Evolutionary conservation across 2,797 vertebrate genomes (phyloP).

Genomic region (Poeciliopsis presidionis): DNA sequence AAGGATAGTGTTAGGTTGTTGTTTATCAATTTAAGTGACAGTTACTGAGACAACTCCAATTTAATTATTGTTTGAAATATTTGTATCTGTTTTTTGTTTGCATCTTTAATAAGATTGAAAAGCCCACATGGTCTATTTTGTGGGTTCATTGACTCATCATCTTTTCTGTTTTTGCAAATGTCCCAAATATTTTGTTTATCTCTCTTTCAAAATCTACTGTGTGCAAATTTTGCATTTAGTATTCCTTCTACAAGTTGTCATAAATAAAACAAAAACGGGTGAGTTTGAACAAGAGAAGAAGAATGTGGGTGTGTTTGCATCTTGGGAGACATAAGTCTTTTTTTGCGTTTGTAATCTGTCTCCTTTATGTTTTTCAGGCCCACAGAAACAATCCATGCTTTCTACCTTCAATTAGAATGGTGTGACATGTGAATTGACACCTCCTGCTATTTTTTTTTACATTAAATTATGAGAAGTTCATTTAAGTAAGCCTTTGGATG

Average conservation of each 20-base stretch:
- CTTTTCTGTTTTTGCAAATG: background rate
- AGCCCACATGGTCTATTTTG: background rate
- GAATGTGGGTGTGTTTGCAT: slow-evolving; percentile 23
- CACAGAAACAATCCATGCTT: slow-evolving; percentile 37
- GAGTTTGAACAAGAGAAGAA: background rate
- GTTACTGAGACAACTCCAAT: background rate
- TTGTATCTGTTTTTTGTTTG: background rate
- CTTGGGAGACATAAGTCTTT: slow-evolving; percentile 11
- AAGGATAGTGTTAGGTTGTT: background rate
- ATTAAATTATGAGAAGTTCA: slow-evolving; percentile 60
- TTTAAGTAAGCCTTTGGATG: slow-evolving; percentile 69
- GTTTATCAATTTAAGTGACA: background rate
- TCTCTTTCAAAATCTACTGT: background rate
- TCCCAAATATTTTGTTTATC: background rate
- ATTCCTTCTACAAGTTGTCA: background rate
- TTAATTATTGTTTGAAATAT: background rate
- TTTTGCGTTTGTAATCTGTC: slow-evolving; percentile 41
- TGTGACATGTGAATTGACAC: slow-evolving; percentile 58
- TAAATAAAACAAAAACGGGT: background rate
- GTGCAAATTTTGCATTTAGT: background rate
- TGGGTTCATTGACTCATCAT: background rate
- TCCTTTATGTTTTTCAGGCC: slow-evolving; percentile 28
- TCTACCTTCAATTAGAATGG: slow-evolving; percentile 62
- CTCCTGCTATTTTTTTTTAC: slow-evolving; percentile 55
- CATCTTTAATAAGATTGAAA: background rate